These are phyloP conservation scores for Luperina testacea DNA, from an alignment of 2,888 invertebrate species.

Conservation along the genomic window DNA sequence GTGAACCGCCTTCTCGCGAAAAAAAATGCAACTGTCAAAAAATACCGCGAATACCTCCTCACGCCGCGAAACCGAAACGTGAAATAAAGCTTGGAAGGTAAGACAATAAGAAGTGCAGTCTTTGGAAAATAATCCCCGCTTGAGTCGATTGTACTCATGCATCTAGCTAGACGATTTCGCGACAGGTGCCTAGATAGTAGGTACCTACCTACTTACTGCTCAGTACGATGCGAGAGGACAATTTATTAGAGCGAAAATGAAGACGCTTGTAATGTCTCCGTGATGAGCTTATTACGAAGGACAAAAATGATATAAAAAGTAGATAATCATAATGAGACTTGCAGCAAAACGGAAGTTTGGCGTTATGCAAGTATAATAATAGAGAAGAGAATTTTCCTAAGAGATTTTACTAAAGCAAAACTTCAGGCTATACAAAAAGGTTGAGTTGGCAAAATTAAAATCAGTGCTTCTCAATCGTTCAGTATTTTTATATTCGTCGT, in stretches of 20 bases:
- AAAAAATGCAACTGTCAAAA: conserved; percentile 73
- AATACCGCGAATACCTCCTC: conserved; percentile 79
- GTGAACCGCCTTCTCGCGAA: conserved; percentile 57
- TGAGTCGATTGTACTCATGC: conserved; percentile 66
- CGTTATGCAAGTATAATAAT: conserved; percentile 1
- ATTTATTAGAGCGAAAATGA: conserved; percentile 84
- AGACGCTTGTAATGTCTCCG: conserved; percentile 49
- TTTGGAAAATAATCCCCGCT: conserved; percentile 88
- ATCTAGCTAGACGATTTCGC: conserved; percentile 69
- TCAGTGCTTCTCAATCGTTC: background rate
- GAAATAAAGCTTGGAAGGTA: conserved; percentile 83
- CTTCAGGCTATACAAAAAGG: background rate
- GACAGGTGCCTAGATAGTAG: conserved; percentile 70
- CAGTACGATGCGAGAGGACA: conserved; percentile 61
- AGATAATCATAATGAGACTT: conserved; percentile 25
- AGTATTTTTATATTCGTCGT: background rate
- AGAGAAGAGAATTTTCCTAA: background rate
- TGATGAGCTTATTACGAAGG: conserved; percentile 48
- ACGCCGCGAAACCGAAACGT: conserved; percentile 81
- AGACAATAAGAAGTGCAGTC: conserved; percentile 85
- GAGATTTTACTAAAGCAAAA: background rate
- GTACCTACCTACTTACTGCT: conserved; percentile 41
- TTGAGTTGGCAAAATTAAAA: background rate
- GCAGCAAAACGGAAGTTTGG: conserved; percentile 22
- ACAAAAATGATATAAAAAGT: conserved; percentile 36